phyloP scores from a whole-genome alignment of 2,797 vertebrate genomes.

The Helostoma temminkii region DNA sequence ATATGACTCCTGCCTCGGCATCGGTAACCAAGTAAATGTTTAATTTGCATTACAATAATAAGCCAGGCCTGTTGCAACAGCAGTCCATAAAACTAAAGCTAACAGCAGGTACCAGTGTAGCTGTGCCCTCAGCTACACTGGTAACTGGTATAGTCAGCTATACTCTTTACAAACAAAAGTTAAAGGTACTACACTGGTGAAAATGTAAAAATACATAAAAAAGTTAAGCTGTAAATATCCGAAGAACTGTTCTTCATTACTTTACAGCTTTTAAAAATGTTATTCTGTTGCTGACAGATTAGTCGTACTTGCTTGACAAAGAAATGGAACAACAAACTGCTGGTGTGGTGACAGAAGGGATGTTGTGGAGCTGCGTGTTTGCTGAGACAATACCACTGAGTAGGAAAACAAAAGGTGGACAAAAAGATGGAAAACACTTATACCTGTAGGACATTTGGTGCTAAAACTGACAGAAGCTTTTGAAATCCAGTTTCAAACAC shows the following conservation, averaged over 20 bases:
- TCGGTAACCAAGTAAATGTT: slow-evolving; percentile 62
- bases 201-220: slow-evolving; percentile 4
- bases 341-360: slow-evolving; percentile 21
- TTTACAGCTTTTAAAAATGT: neutral
- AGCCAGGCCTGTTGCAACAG: slow-evolving; percentile 22
- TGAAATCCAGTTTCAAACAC: neutral
- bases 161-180: slow-evolving; percentile 41
- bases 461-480: neutral
- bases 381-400: slow-evolving; percentile 34
- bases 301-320: slow-evolving; percentile 23
- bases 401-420: slow-evolving; percentile 36
- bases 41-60: slow-evolving; percentile 52
- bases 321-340: slow-evolving; percentile 52
- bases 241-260: neutral
- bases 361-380: slow-evolving; percentile 46
- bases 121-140: no score
- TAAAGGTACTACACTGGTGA: neutral
- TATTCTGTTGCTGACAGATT: slow-evolving; percentile 16
- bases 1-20: slow-evolving; percentile 21
- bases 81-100: slow-evolving; percentile 52
- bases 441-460: slow-evolving; percentile 30
- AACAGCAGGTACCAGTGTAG: slow-evolving; percentile 29
- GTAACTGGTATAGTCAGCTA: no score
- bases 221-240: slow-evolving; percentile 18
- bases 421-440: slow-evolving; percentile 46